Evolutionary conservation across 2,888 invertebrate species (phyloP).

Genomic region (Minunthozetes semirufus): DNA sequence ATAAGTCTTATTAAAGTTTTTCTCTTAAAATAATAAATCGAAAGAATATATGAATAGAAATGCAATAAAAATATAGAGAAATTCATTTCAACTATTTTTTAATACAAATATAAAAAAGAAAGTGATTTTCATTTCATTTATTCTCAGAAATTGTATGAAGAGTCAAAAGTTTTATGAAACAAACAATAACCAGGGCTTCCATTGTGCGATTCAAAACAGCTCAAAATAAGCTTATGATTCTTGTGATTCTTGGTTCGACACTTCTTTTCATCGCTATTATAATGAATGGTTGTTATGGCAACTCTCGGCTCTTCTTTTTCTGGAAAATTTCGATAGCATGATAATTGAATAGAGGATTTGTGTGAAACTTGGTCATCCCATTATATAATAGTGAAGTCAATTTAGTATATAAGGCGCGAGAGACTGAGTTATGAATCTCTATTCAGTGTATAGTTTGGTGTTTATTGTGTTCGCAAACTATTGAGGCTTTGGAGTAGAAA

Average conservation of each 20-base stretch:
- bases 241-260: no score
- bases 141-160: background rate
- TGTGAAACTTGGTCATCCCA: background rate
- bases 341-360: background rate
- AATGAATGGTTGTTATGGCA: no score
- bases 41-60: conserved; percentile 17
- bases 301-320: no score
- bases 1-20: conserved; percentile 4
- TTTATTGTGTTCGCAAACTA: conserved; percentile 13
- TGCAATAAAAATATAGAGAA: background rate
- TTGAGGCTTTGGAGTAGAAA: conserved; percentile 17
- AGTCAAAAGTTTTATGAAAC: background rate
- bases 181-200: background rate
- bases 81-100: background rate
- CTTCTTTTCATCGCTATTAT: background rate
- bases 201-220: no score
- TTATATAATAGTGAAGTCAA: background rate
- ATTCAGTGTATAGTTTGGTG: background rate
- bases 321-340: no score
- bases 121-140: background rate
- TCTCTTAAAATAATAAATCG: conserved; percentile 3
- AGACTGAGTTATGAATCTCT: conserved; percentile 27
- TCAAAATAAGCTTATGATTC: no score
- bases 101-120: background rate
- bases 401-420: conserved; percentile 13